A percentile compares a stretch with the other conserved stretches of the same genome.
Conservation (phyloP, 2,113 vertebrate genomes). For the Desmodus rotundus region DNA sequence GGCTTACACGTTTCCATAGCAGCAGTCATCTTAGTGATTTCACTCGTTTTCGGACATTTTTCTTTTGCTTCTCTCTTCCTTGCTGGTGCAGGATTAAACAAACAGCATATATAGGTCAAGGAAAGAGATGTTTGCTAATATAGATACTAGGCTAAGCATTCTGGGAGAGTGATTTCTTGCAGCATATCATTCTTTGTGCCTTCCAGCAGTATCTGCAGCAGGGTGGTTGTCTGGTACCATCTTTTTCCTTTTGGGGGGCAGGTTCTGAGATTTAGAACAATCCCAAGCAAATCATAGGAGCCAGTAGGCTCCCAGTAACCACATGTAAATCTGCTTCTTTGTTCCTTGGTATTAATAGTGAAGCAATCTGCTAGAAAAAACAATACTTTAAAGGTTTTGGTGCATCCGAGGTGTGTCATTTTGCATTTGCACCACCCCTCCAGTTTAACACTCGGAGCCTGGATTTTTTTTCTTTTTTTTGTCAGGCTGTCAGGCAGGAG, state of each 20-base stretch:
- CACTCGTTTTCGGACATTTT: slow-evolving; percentile 3
- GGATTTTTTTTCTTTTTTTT: slow-evolving; percentile 65
- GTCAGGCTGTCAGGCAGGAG: slow-evolving; percentile 75
- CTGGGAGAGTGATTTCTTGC: slow-evolving; percentile 83
- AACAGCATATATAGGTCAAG: slow-evolving; percentile 83
- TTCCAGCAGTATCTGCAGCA: slow-evolving; percentile 85
- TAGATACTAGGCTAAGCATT: slow-evolving; percentile 81
- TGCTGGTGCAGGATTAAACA: slow-evolving; percentile 68
- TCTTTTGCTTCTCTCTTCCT: slow-evolving; percentile 46
- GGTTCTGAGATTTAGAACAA: slow-evolving; percentile 76
- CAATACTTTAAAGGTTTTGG: slow-evolving; percentile 38
- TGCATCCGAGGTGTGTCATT: slow-evolving; percentile 73
- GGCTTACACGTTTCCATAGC: slow-evolving; percentile 73
- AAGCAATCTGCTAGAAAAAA: slow-evolving; percentile 4
- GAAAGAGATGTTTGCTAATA: slow-evolving; percentile 77
- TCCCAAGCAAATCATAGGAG: slow-evolving; percentile 32
- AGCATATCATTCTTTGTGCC: slow-evolving; percentile 83
- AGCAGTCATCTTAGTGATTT: slow-evolving; percentile 69
- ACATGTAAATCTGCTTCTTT: slow-evolving; percentile 66
- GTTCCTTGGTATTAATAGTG: slow-evolving; percentile 38
- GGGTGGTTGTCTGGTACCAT: slow-evolving; percentile 77
- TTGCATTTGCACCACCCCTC: slow-evolving; percentile 72
- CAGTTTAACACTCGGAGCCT: slow-evolving; percentile 70
- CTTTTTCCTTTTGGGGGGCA: slow-evolving; percentile 80
- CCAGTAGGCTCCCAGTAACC: slow-evolving; percentile 56